Base-by-base conservation (phyloP, 1,140 invertebrate species). In the Chironomus tepperi region DNA sequence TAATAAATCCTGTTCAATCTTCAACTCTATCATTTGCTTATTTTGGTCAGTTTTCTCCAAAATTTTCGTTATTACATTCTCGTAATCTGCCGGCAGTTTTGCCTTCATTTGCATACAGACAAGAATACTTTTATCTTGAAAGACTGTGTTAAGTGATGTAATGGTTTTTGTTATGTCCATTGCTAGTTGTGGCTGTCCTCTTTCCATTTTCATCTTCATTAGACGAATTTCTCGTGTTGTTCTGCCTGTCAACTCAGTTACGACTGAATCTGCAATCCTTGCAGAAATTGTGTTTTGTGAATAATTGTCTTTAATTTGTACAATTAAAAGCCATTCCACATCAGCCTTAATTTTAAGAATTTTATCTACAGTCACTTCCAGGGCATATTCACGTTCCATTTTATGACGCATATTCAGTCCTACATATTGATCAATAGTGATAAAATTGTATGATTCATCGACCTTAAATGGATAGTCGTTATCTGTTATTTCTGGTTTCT, bases 381-480 rank as follows among this genome's bases (percentile, higher is more conserved):
- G 3, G 5, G 47, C 47, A 57, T 57, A 57, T 15, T 12, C n/a
- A n/a, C 42, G 34, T 70, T 42, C n/a, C 10, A 34, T 67, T 72
- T 74, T 74, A 10, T 67, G 18, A 21, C 42, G 42, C 6, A 70
- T 43, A 1, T 42, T 24, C 8, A 73, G 19, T 18, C 10, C 18
- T 24, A 19, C n/a, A n/a, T 73, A 47, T 21, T 75, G 74, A 2
- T 73, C 42, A 73, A 75, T 73, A 47, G 74, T 75, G 2, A 73
- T 67, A 64, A 75, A 47, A 43, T 65, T 65, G 16, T 19, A 73
- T 57, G n/a, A 57, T 73, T 64, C 74, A 12, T 42, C n/a, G n/a
- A 75, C 73, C 19, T 57, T 73, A 57, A 47, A 75, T 24, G n/a
- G 47, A 74, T 74, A 74, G 65, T 74, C 21, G 6, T 57, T 16